Conservation (phyloP, 2,113 vertebrate genomes). For the Pogonocichla stellata region DNA sequence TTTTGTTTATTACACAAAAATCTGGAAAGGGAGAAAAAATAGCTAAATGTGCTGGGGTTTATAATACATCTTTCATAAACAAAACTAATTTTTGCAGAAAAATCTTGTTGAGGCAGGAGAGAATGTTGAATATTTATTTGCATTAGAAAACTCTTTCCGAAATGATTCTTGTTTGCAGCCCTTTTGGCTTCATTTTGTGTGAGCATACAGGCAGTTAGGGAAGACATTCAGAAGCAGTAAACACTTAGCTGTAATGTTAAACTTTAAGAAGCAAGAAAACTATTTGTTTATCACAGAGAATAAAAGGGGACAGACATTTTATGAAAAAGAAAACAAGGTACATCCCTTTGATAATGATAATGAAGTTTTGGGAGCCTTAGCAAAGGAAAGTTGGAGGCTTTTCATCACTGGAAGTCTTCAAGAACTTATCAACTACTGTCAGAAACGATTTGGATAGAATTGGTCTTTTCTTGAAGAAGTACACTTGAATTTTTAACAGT, state of each 20-base stretch:
- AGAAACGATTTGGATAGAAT: background rate
- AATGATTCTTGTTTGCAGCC: background rate
- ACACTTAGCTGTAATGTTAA: background rate
- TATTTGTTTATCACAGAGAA: background rate
- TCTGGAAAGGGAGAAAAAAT: conserved; percentile 31
- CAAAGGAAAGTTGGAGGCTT: background rate
- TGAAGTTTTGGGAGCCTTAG: background rate
- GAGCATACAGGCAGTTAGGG: background rate
- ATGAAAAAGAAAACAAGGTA: background rate
- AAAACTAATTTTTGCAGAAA: background rate
- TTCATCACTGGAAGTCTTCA: background rate
- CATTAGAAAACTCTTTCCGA: background rate
- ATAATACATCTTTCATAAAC: conserved; percentile 3
- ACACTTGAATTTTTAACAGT: background rate
- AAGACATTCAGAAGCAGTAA: background rate
- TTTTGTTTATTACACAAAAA: conserved; percentile 62
- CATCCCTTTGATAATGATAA: background rate
- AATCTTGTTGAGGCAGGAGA: background rate
- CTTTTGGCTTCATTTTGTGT: background rate
- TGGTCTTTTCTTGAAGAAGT: background rate
- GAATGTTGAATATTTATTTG: background rate
- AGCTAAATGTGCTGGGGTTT: background rate
- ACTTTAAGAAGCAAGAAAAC: background rate
- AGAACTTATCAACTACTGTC: background rate
- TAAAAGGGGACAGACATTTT: background rate